Base-by-base conservation (phyloP, 2,888 invertebrate species). In the Cryptocephalus moraei region DNA sequence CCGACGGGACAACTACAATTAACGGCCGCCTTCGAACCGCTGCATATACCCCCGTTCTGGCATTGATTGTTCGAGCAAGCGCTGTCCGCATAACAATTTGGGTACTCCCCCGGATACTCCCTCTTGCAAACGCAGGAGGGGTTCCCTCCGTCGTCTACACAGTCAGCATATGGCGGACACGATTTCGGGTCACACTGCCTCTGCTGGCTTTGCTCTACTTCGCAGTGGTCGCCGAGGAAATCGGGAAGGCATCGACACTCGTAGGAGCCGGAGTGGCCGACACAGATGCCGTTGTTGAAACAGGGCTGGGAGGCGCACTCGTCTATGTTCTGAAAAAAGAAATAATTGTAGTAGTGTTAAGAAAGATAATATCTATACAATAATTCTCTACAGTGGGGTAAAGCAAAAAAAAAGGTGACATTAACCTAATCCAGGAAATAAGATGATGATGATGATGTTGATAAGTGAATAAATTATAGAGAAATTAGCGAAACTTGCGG, bases 31-130 rank as follows among this genome's bases (percentile, higher is more conserved):
- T 59, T 72, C 53, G 73, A 70, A 48, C 75, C 73, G 41, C 65
- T 61, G 70, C 89, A 90, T n/a, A 78, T 76, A 48, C 81, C 90
- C 0, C 86, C 86, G 69, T 89, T 84, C 52, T 75, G 74, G 62
- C 91, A 91, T 39, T 82, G 86, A 57, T 79, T 80, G 39, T 76
- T 80, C 52, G 76, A 76, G 68, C 90, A 91, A 38, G 67, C 64
- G 56, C 73, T 74, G 44, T 66, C 65, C 54, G 75, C 69, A 9
- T 69, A 71, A 57, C 75, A 75, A 50, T 75, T 73, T 1, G 68
- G 66, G 50, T 59, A 65, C 13, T 57, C 57, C 12, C 81, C 81
- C 40, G 73, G 73, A 59, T 73, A 82, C 33, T 84, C 84, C 1
- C 75, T 67, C 58, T 82, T 82, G 59, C 85, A 85, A 10, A 79